Percentiles rank a stretch among this genome's conserved stretches.
Evolutionary conservation across 2,113 vertebrate species (phyloP).

Genomic region (Atractosteus spatula): DNA sequence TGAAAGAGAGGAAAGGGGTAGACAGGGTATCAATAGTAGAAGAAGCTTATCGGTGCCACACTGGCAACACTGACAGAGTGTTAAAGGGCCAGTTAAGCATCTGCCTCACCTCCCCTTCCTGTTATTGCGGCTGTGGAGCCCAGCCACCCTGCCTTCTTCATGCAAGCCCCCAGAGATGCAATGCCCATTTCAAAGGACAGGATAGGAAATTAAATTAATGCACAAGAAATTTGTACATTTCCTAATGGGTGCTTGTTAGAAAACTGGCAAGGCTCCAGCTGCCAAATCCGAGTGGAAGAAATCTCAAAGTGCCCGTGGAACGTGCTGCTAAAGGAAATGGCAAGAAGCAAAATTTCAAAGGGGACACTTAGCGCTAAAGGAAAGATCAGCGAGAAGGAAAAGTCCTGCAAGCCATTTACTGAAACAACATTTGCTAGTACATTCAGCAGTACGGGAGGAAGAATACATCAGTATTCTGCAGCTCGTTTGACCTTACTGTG

Average conservation of each 20-base stretch:
- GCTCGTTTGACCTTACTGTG: no score
- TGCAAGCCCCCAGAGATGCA: constrained; percentile 39
- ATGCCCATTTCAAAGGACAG: constrained; percentile 54
- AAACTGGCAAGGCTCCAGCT: constrained; percentile 32
- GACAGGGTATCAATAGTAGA: neutral
- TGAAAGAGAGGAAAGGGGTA: constrained; percentile 51
- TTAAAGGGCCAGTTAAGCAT: constrained; percentile 65
- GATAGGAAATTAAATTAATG: constrained; percentile 69
- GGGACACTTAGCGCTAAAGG: neutral
- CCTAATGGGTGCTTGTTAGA: constrained; percentile 58
- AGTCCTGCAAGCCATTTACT: neutral
- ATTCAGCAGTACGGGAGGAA: neutral
- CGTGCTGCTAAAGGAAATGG: neutral
- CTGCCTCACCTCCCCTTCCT: constrained; percentile 62
- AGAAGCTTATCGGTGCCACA: constrained; percentile 45
- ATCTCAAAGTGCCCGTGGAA: neutral
- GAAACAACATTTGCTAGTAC: neutral
- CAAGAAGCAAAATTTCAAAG: neutral
- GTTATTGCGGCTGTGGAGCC: constrained; percentile 59
- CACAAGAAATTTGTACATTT: constrained; percentile 57
- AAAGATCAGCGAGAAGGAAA: neutral
- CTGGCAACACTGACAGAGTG: constrained; percentile 31
- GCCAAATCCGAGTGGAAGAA: neutral
- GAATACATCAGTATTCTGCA: no score
- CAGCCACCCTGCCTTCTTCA: constrained; percentile 50